A percentile compares a stretch with the other conserved stretches of the same genome.
Evolutionary conservation across 2,113 vertebrate species (phyloP).

Genomic region (Gavia stellata): DNA sequence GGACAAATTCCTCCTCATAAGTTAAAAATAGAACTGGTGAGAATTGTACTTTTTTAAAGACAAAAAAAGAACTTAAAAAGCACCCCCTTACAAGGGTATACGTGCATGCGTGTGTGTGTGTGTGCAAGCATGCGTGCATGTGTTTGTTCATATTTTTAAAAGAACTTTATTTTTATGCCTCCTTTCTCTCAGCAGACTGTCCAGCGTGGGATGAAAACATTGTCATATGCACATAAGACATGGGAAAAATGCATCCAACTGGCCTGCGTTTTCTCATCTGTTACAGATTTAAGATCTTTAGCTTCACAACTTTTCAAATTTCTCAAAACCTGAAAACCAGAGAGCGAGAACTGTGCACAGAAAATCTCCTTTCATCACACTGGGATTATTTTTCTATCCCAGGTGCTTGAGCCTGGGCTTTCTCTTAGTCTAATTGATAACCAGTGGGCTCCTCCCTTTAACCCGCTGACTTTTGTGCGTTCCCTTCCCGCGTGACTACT

Average conservation of each 20-base stretch:
- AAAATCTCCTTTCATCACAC: conserved; percentile 2
- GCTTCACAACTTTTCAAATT: background rate
- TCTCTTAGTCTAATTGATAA: conserved; percentile 55
- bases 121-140: background rate
- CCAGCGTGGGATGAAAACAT: background rate
- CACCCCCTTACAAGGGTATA: background rate
- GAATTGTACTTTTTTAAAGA: background rate
- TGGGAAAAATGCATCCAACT: background rate
- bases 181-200: background rate
- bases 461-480: conserved; percentile 61
- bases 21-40: conserved; percentile 7
- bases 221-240: background rate
- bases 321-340: background rate
- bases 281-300: background rate
- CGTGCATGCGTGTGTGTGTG: background rate
- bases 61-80: background rate
- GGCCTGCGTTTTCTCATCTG: conserved; percentile 9
- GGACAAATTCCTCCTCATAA: conserved; percentile 15
- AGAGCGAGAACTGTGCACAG: background rate
- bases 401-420: background rate
- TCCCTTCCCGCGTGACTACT: conserved; percentile 43
- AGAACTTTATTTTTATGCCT: background rate
- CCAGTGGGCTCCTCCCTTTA: conserved; percentile 30
- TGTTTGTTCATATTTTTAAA: background rate
- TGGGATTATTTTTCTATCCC: background rate